Evolutionary conservation across 2,888 invertebrate species (phyloP), one percentile per base, ranked within the genome.

Genomic region (Tiliacea citrago): DNA sequence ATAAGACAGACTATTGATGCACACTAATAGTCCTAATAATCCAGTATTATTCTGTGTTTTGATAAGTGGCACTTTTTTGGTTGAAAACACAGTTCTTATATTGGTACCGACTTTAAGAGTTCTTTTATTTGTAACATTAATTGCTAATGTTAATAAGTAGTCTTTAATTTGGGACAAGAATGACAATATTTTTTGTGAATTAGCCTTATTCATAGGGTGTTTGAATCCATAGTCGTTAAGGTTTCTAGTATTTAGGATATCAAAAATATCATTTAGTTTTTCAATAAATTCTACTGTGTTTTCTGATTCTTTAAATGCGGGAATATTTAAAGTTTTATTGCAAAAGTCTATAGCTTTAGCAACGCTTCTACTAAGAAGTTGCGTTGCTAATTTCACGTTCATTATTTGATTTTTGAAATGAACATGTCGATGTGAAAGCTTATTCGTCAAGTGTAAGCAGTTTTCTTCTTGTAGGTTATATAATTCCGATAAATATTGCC

Each of bases 101-200:
- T 69, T 6, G 24, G n/a, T 42, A 45, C 29, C 61, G 13, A 69
- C 35, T 51, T 69, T 49, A 51, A 60, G n/a, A 60, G 47, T 60
- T 68, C 16, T 51, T 51, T 61, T 69, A 39, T 24, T 63, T 82
- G 53, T 87, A 88, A 62, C 87, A 88, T 53, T 57, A 82, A n/a
- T 42, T 21, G 53, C 18, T 42, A 67, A 24, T 29, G 35, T 12
- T 16, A 53, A 6, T 42, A 53, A 24, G 18, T 67, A 29, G 8
- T 57, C 55, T 68, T 55, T 68, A 45, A 29, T 68, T 68, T 68
- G 67, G 9, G 4, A 47, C 29, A 47, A 47, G 2, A 45, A 45
- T 29, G 29, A 57, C 55, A 57, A 53, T 55, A 21, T 16, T 62
- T 24, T 24, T 62, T 62, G 16, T 45, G 62, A 62, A 42, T 62